A percentile compares a stretch with the other conserved stretches of the same genome.
Evolutionary conservation across 2,797 vertebrate genomes (phyloP).

Genomic region (Crenuchus spilurus): DNA sequence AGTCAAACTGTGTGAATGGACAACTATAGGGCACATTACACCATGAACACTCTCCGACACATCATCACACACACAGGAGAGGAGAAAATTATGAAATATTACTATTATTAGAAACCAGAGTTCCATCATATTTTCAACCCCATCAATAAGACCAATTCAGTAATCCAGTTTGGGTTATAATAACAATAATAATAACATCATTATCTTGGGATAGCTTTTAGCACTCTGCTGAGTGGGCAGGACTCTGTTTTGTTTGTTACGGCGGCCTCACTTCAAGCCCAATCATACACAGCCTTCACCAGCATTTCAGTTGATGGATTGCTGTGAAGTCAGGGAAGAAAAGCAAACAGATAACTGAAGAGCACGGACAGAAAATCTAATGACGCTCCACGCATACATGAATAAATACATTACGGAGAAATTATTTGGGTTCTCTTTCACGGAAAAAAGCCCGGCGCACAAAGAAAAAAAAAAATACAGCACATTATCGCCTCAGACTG

Average conservation of each 20-base stretch:
- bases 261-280: not conserved
- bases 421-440: not conserved
- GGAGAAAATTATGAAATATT: not conserved
- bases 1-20: too few species aligned
- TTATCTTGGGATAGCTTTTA: not conserved
- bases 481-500: conserved; percentile 7
- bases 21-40: conserved; percentile 1
- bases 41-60: not conserved
- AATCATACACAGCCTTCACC: conserved; percentile 31
- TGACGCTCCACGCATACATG: conserved; percentile 41
- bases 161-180: conserved; percentile 3
- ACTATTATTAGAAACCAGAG: not conserved
- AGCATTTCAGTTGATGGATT: conserved; percentile 45
- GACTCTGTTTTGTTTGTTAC: conserved; percentile 7
- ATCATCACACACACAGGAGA: conserved; percentile 9
- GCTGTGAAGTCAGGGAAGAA: conserved; percentile 22
- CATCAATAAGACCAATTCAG: conserved; percentile 27
- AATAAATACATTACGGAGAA: conserved; percentile 38
- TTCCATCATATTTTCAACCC: not conserved
- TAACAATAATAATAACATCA: not conserved
- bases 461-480: not conserved
- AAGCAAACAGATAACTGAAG: conserved; percentile 30
- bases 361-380: conserved; percentile 26
- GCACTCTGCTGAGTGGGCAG: not conserved
- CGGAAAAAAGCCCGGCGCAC: conserved; percentile 7